Evolutionary conservation across 2,113 vertebrate species (phyloP), one percentile per base, ranked within the genome.

Genomic region (Triplophysa dalaica): DNA sequence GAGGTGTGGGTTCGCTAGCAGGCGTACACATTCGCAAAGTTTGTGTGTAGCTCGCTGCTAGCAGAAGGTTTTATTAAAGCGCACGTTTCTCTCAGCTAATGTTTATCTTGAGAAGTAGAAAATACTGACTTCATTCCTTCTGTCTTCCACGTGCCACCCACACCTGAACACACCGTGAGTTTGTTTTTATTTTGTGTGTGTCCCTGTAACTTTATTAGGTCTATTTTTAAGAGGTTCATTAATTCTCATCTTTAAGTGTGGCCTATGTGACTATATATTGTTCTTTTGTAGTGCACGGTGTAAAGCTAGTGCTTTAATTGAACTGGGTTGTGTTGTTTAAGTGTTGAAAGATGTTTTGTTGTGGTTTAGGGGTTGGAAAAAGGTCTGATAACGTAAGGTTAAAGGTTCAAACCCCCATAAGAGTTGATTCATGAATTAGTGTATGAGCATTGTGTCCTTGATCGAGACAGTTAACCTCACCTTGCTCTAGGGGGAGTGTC

Each of bases 61-160:
- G 70, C 22, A 24, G 58, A 70, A 54, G 38, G 10, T 81, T 22
- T 61, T 78, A 43, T 48, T 56, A 77, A 83, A 75, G 50, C 17
- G 17, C 50, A 50, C 61, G 50, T 77, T 75, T 29, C 62, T 74
- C 62, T 48, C 45, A 24, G 61, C 29, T 79, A 62, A 82, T 79
- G 61, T 79, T 69, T 75, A 75, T 69, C 77, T 75, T 75, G 45
- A 16, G 14, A 45, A 60, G 14, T 66, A 22, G 22, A 79, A 77
- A 68, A 79, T 75, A 75, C 69, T 79, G 45, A 79, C 61, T 75
- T 50, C 14, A 70, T 75, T 73, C 14, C 58, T 83, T 38, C 64
- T 58, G 62, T 68, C 29, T 76, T 63, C 52, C n/a, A 38, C 6
- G 11, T 56, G 48, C 45, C 65, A 68, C 70, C 79, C 29, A 65